A percentile compares a stretch with the other conserved stretches of the same genome.
Conservation (phyloP, 2,797 vertebrate species). For the Anabacerthia variegaticeps region DNA sequence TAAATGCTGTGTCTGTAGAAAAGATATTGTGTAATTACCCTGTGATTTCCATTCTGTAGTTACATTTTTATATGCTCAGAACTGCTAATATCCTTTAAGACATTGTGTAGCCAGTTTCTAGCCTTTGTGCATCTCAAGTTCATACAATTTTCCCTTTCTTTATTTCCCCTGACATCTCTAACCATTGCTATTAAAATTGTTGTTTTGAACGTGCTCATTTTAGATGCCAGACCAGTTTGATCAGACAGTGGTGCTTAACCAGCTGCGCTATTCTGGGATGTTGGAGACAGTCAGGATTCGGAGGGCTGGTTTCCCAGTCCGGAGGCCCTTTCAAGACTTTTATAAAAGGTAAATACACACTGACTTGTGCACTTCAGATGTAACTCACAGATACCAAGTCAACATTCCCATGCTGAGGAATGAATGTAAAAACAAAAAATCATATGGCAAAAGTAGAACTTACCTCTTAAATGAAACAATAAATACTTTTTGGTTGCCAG, state of each 20-base stretch:
- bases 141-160: background rate
- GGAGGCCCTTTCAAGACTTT: constrained; percentile 91
- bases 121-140: background rate
- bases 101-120: background rate
- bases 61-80: background rate
- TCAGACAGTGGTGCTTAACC: constrained; percentile 92
- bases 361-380: background rate
- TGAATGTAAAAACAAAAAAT: background rate
- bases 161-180: background rate
- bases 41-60: background rate
- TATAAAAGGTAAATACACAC: constrained; percentile 83
- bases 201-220: background rate
- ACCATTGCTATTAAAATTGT: background rate
- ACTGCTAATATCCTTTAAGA: background rate
- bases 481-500: constrained; percentile 68
- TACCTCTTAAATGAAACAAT: background rate
- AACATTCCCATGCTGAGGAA: background rate
- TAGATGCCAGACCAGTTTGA: constrained; percentile 96
- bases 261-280: constrained; percentile 96
- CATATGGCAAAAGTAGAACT: background rate
- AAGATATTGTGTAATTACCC: background rate
- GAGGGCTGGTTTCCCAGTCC: constrained; percentile 89
- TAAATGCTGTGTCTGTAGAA: background rate
- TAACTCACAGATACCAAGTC: background rate
- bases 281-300: constrained; percentile 95